Evolutionary conservation across 2,888 invertebrate species (phyloP), one percentile per base, ranked within the genome.

Genomic region (Polylopha cassiicola): DNA sequence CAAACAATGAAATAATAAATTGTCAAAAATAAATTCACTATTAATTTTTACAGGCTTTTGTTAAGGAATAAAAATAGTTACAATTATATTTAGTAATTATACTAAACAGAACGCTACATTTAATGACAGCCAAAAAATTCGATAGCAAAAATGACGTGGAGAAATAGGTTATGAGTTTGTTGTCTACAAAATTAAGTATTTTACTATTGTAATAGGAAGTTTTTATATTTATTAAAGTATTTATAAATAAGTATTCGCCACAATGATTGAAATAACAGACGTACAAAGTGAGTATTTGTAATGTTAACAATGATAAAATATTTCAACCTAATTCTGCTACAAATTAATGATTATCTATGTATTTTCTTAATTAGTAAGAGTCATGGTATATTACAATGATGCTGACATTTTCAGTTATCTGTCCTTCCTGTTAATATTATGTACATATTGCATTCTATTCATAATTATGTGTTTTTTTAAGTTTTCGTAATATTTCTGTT

Each of bases 181-280:
- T 65, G 59, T 67, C 65, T 49, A 55, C 51, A 39, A 50, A 56
- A 66, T 63, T 67, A 62, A 60, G 53, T 56, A 51, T 58, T 55
- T 58, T 58, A 55, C 54, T 63, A 53, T 46, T 39, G 48, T 38
- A 53, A 55, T 46, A 56, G 50, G 33, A 30, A 44, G 27, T 11
- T 41, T 44, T 39, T 44, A 43, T 46, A 41, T 39, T 23, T 30
- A 37, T 44, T 36, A 36, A 46, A 51, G 33, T 28, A 18, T 36
- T 22, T 17, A 28, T 36, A 29, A 32, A 33, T 37, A 55, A 45
- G 46, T 55, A 55, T 37, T 30, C 29, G 47, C 44, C 59, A 88
- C 74, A 64, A 95, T 95, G 94, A 93, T 95, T 70, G 92, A 94
- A 75, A 90, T 94, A 62, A 90, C 92, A 48, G 94, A 95, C 64